These are phyloP conservation scores for Pongo abelii DNA, from an alignment of 2,113 vertebrate species.

Conservation along the genomic window DNA sequence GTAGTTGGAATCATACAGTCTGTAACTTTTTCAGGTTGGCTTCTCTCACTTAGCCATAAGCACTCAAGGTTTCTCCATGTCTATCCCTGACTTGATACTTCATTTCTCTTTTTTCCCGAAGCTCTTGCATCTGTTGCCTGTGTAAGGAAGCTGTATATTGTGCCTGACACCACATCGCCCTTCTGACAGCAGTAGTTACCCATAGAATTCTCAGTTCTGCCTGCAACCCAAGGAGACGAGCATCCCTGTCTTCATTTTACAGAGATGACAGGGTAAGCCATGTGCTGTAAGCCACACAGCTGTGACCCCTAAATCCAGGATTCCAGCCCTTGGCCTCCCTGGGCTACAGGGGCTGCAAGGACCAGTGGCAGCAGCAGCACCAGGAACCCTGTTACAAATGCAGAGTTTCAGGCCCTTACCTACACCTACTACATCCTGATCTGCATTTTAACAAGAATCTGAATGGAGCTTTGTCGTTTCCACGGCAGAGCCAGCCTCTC, in stretches of 20 bases:
- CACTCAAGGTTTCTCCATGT: rapidly evolving
- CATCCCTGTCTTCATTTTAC: rapidly evolving
- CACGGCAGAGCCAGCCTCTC: rapidly evolving
- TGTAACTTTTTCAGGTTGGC: rapidly evolving
- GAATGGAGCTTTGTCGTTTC: rapidly evolving
- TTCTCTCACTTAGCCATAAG: rapidly evolving
- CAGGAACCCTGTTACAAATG: not conserved
- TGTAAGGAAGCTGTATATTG: rapidly evolving
- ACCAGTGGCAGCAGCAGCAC: too few species aligned
- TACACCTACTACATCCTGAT: rapidly evolving
- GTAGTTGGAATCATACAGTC: rapidly evolving
- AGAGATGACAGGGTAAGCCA: not conserved
- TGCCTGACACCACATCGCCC: rapidly evolving
- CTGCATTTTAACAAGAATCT: rapidly evolving
- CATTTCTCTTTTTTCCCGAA: rapidly evolving
- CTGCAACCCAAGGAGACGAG: rapidly evolving
- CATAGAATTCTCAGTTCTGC: rapidly evolving
- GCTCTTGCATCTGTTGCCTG: rapidly evolving
- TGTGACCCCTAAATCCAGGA: not conserved
- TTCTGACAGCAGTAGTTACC: rapidly evolving
- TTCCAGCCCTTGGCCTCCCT: rapidly evolving
- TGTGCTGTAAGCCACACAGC: rapidly evolving
- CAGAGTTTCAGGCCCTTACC: not conserved
- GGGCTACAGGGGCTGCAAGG: rapidly evolving
- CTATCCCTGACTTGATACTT: rapidly evolving